Evolutionary conservation across 2,113 vertebrate species (phyloP), one percentile per base, ranked within the genome.

Genomic region (Phoxinus phoxinus): DNA sequence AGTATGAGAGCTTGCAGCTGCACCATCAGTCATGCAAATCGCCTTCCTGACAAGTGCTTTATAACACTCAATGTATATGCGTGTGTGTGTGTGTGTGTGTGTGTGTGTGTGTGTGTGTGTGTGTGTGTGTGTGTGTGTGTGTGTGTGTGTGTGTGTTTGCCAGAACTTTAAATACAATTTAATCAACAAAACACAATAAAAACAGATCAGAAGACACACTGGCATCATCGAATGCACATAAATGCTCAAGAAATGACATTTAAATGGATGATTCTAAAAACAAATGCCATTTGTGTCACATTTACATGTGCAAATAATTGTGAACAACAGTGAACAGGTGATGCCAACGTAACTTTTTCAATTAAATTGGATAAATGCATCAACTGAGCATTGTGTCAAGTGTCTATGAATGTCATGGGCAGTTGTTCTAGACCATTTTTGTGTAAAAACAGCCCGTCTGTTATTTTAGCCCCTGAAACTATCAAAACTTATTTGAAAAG

Each of bases 11-110:
- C 46, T 44, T 78, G 63, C 86, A 89, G 87, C 87, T 48, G 81
- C 87, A 78, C 90, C 91, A 94, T 94, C 91, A 90, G 82, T 95
- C 90, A 94, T 93, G 93, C 90, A 94, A 93, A 94, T 91, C 93
- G 89, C 85, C 81, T 88, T 85, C 19, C 72, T 90, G 92, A 93
- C 90, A 92, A 89, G 91, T 85, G 83, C 92, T 93, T 92, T 89
- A 90, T 92, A 93, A 93, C 86, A 91, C 87, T 93, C 90, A 93
- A 84, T 59, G 25, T 11, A 25, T 6, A 6, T 15, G 11, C 19
- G 30, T 3, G 46, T 65, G 37, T 69, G 17, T 61, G 81, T 17
- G 25, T 35, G 41, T 48, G 74, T 41, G 17, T 19, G 27, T 30
- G 8, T n/a, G 11, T 35, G 44, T 58, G 71, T 32, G 35, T 37